Evolutionary conservation across 2,888 invertebrate species (phyloP), one percentile per base, ranked within the genome.

Genomic region (Physocephala rufipes): DNA sequence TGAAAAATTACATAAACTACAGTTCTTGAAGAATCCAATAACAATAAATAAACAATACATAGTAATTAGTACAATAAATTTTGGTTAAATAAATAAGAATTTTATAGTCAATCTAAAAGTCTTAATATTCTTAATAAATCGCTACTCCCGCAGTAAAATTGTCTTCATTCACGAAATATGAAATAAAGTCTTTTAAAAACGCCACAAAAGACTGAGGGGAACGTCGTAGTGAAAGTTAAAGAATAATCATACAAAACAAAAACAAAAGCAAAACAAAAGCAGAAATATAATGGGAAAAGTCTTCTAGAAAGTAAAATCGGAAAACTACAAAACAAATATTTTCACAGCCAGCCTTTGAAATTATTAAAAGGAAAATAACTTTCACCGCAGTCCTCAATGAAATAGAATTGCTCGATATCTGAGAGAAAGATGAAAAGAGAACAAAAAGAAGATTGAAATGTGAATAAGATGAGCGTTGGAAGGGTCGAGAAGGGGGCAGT

Each of bases 321-420:
- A 53, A 66, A 55, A 66, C 66, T 53, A 43, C 53, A 36, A 43
- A 66, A 66, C 24, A 66, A 66, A 55, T 19, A 66, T 53, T 55
- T 55, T 65, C 51, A 19, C 49, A 61, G 53, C 9, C 59, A 68
- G 51, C 55, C 36, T 9, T 36, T 7, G 9, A 36, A 9, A 36
- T 36, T 36, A 55, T 64, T 64, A 30, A 64, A 64, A 67, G 47
- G 64, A 63, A 70, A 70, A 64, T 26, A 70, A 70, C 70, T 70
- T 70, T 70, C 70, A 64, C 70, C 55, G 62, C 70, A 63, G 64
- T 58, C 58, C 58, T 13, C 26, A 3, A 13, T 15, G 13, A n/a
- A 13, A 36, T n/a, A 43, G 24, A 47, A 36, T 9, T 36, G 36
- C 36, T 36, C 36, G 36, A 36, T 36, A 7, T 9, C 36, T 36